phyloP scores from a whole-genome alignment of 2,888 invertebrate species.

The Zelleria hepariella region DNA sequence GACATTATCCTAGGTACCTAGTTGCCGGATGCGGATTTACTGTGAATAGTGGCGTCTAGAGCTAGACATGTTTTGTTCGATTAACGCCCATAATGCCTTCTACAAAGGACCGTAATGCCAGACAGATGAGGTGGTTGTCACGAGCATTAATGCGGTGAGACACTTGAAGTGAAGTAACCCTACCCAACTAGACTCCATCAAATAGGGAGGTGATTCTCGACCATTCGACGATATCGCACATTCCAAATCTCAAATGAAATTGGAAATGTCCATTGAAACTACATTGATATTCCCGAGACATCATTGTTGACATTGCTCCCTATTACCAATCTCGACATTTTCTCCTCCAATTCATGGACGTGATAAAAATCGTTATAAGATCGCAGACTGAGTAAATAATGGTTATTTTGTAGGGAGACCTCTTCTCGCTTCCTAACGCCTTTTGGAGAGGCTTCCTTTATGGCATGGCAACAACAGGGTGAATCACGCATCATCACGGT shows the following conservation, averaged over 20 bases:
- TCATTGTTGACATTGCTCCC: background rate
- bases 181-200: background rate
- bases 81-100: background rate
- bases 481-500: constrained; percentile 15
- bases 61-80: background rate
- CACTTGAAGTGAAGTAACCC: background rate
- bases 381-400: background rate
- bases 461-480: background rate
- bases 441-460: background rate
- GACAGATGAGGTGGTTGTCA: background rate
- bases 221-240: background rate
- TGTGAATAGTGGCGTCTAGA: background rate
- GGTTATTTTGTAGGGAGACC: background rate
- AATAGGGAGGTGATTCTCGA: background rate
- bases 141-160: background rate
- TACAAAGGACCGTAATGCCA: background rate
- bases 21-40: background rate
- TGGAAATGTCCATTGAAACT: background rate
- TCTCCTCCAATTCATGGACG: background rate
- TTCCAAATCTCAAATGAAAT: background rate
- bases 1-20: constrained; percentile 1
- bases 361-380: background rate
- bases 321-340: background rate
- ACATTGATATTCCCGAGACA: background rate
- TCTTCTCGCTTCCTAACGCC: background rate